Conservation (phyloP, 2,113 vertebrate species). For the Leucosticte australis region DNA sequence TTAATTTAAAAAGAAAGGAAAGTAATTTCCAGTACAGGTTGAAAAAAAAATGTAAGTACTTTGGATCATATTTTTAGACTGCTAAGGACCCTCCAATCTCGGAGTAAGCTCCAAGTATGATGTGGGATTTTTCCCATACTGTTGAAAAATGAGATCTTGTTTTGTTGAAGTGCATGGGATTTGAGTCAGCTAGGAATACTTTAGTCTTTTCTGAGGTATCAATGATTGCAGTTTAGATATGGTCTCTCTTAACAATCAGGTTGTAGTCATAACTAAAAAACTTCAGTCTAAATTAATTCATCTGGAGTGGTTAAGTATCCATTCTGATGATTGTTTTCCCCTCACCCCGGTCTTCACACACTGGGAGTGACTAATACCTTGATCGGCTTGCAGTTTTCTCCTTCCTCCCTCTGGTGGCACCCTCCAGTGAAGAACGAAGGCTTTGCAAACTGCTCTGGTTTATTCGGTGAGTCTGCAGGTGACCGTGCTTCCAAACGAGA, state of each 20-base stretch:
- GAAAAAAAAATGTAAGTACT: not conserved
- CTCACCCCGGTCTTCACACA: rapidly evolving
- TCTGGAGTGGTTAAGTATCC: not conserved
- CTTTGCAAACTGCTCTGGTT: not conserved
- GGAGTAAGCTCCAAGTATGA: not conserved
- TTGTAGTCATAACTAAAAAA: not conserved
- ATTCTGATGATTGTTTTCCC: not conserved
- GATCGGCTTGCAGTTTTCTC: not conserved
- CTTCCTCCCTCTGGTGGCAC: not conserved
- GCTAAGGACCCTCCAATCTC: not conserved
- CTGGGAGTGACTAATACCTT: not conserved
- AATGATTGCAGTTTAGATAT: not conserved
- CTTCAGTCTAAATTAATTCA: not conserved
- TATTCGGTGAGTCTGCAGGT: not conserved
- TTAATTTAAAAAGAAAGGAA: not conserved
- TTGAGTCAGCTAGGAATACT: not conserved
- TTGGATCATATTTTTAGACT: not conserved
- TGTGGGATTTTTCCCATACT: not conserved
- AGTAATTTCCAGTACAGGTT: not conserved
- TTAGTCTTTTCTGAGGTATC: not conserved
- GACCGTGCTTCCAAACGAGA: not conserved
- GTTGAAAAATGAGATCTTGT: not conserved
- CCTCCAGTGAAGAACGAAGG: not conserved
- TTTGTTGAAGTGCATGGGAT: not conserved
- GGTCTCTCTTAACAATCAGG: not conserved